Base-by-base conservation (phyloP, 2,888 invertebrate genomes). In the Deilephila porcellus region DNA sequence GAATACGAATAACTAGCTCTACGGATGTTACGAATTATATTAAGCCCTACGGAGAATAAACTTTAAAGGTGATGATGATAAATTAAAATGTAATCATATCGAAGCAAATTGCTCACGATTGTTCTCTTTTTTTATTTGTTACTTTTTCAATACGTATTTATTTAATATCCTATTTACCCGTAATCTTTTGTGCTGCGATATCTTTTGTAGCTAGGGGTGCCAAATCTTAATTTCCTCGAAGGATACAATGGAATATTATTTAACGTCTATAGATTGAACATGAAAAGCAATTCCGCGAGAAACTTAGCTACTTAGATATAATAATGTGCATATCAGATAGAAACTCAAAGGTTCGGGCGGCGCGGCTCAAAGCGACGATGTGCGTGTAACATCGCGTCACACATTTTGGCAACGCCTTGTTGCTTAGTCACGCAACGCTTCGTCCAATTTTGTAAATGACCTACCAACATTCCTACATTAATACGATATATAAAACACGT, bases 391-490 rank as follows among this genome's bases (percentile, higher is more conserved):
- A 77, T 82, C 80, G 76, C 83, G 83, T 85, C 88, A 88, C 87
- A 86, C 83, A 79, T 87, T 86, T 87, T 82, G 91, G 89, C 90
- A 88, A 90, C 91, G 91, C 91, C 92, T 90, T 82, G 86, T 86
- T 85, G 86, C 87, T 77, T 74, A 82, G 91, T 90, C 91, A 91
- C 91, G 91, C 91, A 78, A 91, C 83, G 84, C 83, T 87, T 83
- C 85, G 82, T 82, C 83, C 88, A 90, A 91, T 91, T 91, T 90
- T 83, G 85, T 85, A 90, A 91, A 91, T 90, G 88, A 89, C 89
- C 85, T 77, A 82, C 75, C 77, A 81, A 82, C 81, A 82, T 81
- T 83, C 11, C 62, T 70, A 45, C 59, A 73, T 52, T 25, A 59
- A 37, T 17, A 32, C 25, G 14, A 17, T 63, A 34, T 63, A 60